Evolutionary conservation across 2,113 vertebrate species (phyloP).

Genomic region (Xenopus tropicalis): DNA sequence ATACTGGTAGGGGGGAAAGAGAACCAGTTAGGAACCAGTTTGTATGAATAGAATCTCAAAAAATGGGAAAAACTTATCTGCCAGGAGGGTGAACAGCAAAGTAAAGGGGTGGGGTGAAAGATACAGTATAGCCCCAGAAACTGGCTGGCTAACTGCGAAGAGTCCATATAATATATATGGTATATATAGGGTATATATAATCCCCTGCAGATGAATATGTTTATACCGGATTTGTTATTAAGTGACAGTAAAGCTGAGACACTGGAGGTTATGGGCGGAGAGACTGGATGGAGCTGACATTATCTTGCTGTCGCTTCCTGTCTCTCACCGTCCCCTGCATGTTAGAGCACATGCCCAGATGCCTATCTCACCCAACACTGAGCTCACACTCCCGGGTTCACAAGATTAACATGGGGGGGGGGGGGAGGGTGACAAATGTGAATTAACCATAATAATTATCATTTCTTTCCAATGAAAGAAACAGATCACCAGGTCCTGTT

Average conservation of each 20-base stretch:
- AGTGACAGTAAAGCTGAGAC: not conserved
- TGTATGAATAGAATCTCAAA: too few species aligned
- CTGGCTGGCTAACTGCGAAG: too few species aligned
- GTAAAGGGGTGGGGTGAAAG: constrained; percentile 30
- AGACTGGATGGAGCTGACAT: not conserved
- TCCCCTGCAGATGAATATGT: too few species aligned
- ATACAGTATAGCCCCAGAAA: not conserved
- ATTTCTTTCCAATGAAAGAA: too few species aligned
- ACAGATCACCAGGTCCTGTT: too few species aligned
- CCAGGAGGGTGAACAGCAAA: not conserved
- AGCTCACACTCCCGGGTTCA: not conserved
- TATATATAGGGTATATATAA: too few species aligned
- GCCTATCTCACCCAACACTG: not conserved
- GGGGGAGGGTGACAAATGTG: constrained; percentile 27
- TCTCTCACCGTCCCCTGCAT: not conserved
- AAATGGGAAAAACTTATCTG: too few species aligned
- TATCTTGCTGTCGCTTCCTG: constrained; percentile 6
- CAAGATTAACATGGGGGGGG: constrained; percentile 56
- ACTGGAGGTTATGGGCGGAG: not conserved
- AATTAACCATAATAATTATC: too few species aligned
- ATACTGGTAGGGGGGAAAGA: constrained; percentile 42
- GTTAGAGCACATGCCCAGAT: constrained; percentile 1
- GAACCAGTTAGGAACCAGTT: not conserved
- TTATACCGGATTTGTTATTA: not conserved
- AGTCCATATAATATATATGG: too few species aligned